A percentile compares a stretch with the other conserved stretches of the same genome.
Conservation (phyloP, 2,797 vertebrate genomes). For the Fundulus diaphanus region DNA sequence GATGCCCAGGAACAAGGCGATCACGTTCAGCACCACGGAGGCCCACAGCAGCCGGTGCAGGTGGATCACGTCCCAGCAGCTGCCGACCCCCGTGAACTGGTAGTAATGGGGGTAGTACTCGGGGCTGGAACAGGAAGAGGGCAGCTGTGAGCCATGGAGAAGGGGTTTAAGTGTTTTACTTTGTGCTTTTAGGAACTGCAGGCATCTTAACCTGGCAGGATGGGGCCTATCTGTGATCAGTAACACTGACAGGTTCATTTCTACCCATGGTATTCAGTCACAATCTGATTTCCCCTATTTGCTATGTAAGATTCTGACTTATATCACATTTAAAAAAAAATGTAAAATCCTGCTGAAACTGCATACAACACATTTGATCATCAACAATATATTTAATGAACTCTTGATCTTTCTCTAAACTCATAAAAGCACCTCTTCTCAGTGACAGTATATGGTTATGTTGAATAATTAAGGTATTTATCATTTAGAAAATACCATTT, state of each 20-base stretch:
- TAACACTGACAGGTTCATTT: neutral
- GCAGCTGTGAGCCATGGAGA: neutral
- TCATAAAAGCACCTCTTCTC: neutral
- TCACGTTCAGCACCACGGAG: constrained; percentile 87
- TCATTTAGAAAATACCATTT: neutral
- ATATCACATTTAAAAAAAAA: neutral
- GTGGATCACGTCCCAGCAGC: constrained; percentile 91
- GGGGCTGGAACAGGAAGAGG: constrained; percentile 69
- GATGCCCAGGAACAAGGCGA: constrained; percentile 89
- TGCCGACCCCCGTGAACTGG: constrained; percentile 86
- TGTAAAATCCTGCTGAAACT: neutral
- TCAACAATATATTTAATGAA: neutral
- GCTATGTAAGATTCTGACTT: neutral
- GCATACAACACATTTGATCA: neutral
- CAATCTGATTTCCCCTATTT: neutral
- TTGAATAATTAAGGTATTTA: neutral
- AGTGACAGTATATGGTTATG: neutral
- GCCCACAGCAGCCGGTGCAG: constrained; percentile 92
- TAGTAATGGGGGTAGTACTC: constrained; percentile 84
- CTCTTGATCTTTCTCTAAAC: neutral
- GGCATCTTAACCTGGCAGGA: neutral
- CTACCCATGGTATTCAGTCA: neutral
- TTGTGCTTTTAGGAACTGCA: neutral
- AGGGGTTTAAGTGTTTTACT: neutral
- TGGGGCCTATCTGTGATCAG: neutral